Evolutionary conservation across 2,113 vertebrate species (phyloP).

Genomic region (Bujurquina vittata): DNA sequence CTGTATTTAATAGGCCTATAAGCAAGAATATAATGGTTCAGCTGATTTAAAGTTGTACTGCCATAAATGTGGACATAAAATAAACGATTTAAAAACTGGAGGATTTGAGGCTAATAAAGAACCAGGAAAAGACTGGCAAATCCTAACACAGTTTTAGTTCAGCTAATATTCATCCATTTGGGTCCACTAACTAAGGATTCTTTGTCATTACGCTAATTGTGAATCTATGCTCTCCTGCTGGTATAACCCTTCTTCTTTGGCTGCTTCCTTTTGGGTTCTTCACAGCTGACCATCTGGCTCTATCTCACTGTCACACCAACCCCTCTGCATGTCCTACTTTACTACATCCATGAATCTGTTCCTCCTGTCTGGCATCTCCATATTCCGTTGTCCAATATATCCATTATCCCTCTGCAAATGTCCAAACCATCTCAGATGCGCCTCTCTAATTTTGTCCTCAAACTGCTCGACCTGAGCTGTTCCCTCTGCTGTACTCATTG

Average conservation of each 20-base stretch:
- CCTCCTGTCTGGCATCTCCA: too few species aligned
- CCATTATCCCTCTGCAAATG: too few species aligned
- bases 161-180: neutral
- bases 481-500: too few species aligned
- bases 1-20: neutral
- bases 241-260: neutral
- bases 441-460: too few species aligned
- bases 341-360: neutral
- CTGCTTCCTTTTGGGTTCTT: neutral
- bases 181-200: neutral
- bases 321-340: neutral
- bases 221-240: neutral
- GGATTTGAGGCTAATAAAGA: neutral
- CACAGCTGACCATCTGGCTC: neutral
- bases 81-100: neutral
- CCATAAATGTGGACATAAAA: neutral
- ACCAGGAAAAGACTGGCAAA: neutral
- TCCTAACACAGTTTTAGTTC: neutral
- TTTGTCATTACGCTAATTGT: too few species aligned
- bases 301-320: neutral
- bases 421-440: too few species aligned
- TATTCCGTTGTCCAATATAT: too few species aligned
- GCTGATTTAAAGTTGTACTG: neutral
- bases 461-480: too few species aligned
- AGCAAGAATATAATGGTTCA: neutral